phyloP scores from a whole-genome alignment of 2,797 vertebrate genomes.

The Phataginus tricuspis region DNA sequence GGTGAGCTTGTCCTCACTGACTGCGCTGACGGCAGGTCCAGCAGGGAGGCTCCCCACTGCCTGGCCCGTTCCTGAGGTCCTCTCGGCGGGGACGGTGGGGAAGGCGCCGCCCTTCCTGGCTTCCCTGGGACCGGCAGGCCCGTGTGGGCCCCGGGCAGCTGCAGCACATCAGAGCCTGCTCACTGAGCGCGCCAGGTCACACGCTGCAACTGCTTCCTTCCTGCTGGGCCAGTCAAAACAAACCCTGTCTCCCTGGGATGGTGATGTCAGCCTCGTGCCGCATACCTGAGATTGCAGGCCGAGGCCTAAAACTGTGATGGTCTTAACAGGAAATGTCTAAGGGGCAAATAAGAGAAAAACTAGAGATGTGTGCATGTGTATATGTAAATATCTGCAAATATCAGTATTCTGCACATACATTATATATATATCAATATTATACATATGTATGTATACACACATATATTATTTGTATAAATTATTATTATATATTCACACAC shows the following conservation, averaged over 20 bases:
- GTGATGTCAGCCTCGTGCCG: neutral
- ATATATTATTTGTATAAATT: no score
- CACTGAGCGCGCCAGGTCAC: constrained; percentile 1
- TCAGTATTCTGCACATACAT: neutral
- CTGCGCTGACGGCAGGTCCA: no score
- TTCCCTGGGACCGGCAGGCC: neutral
- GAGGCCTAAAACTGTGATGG: neutral
- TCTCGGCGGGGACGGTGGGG: neutral
- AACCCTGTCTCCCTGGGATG: neutral
- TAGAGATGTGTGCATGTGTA: neutral
- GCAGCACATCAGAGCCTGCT: neutral
- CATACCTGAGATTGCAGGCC: neutral
- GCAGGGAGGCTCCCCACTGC: neutral
- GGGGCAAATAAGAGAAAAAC: neutral
- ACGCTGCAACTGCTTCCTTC: neutral
- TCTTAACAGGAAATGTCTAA: neutral
- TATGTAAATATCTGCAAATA: neutral
- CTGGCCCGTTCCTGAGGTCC: neutral
- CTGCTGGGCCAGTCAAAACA: constrained; percentile 15
- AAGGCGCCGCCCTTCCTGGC: fast-evolving
- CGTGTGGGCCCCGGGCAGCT: fast-evolving
- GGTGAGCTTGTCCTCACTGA: neutral
- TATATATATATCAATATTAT: neutral
- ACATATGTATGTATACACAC: neutral
- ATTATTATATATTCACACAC: neutral